phyloP scores from a whole-genome alignment of 2,797 vertebrate species.

The Parotocinclus haroldoi region DNA sequence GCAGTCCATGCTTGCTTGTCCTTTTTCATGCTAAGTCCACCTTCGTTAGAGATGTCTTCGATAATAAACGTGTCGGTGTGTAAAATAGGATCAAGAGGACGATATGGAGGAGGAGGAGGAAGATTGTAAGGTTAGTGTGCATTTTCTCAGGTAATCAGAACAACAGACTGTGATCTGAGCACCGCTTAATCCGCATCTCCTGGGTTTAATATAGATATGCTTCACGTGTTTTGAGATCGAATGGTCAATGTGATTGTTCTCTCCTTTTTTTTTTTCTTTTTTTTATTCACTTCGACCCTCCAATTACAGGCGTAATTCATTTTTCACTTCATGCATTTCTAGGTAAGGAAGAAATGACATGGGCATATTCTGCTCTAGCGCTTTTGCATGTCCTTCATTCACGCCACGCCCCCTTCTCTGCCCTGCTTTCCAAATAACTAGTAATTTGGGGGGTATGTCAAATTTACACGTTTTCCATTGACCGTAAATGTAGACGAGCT shows the following conservation, averaged over 20 bases:
- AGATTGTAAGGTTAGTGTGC: slow-evolving; percentile 81
- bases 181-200: too few relatives aligned
- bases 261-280: too few relatives aligned
- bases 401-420: not conserved
- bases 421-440: not conserved
- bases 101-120: slow-evolving; percentile 77
- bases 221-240: slow-evolving; percentile 28
- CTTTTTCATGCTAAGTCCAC: too few relatives aligned
- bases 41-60: not conserved
- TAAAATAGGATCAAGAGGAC: slow-evolving; percentile 78
- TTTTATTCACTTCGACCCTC: slow-evolving; percentile 17
- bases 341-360: slow-evolving; percentile 91
- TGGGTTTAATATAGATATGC: not conserved
- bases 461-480: not conserved
- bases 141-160: too few relatives aligned
- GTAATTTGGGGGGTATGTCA: not conserved
- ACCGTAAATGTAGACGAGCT: not conserved
- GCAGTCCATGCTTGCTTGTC: not conserved
- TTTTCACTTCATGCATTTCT: slow-evolving; percentile 92
- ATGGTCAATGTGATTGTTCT: slow-evolving; percentile 59
- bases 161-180: too few relatives aligned
- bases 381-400: not conserved
- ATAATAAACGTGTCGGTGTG: slow-evolving; percentile 9
- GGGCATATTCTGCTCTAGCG: slow-evolving; percentile 34
- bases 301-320: slow-evolving; percentile 92